A percentile compares a stretch with the other conserved stretches of the same genome.
phyloP scores from a whole-genome alignment of 2,113 vertebrate genomes.

The Solenodon paradoxus region DNA sequence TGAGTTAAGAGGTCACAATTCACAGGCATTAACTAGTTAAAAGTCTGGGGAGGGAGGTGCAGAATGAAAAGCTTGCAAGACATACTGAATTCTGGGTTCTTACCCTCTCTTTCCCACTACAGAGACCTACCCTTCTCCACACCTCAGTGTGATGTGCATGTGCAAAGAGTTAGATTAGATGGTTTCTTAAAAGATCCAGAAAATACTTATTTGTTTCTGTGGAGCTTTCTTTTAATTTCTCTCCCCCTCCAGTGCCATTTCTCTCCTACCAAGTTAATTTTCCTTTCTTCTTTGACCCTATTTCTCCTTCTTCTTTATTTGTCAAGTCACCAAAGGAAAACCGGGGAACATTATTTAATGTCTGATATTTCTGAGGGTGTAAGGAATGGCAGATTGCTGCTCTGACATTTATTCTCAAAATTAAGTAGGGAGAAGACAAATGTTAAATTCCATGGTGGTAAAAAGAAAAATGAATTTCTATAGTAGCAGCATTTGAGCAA shows the following conservation, averaged over 20 bases:
- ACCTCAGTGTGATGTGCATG: not conserved
- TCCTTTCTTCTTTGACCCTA: not conserved
- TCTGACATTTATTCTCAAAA: not conserved
- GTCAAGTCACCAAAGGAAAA: not conserved
- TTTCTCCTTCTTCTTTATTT: not conserved
- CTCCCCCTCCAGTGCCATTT: rapidly evolving
- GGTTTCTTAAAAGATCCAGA: not conserved
- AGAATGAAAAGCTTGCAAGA: not conserved
- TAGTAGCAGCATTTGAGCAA: not conserved
- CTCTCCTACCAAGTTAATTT: not conserved
- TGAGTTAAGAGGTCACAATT: not conserved
- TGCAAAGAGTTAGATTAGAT: not conserved
- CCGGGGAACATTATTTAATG: not conserved
- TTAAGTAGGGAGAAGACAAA: not conserved
- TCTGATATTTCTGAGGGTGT: not conserved
- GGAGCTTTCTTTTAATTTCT: rapidly evolving
- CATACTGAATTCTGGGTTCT: not conserved
- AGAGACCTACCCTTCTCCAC: not conserved
- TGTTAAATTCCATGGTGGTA: not conserved
- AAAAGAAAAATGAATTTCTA: not conserved
- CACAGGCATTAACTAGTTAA: not conserved
- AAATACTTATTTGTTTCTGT: not conserved
- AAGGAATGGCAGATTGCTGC: not conserved
- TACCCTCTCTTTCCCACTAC: not conserved
- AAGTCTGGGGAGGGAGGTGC: rapidly evolving